Evolutionary conservation across 2,888 invertebrate genomes (phyloP), one percentile per base, ranked within the genome.

Genomic region (Pyrgus malvae): DNA sequence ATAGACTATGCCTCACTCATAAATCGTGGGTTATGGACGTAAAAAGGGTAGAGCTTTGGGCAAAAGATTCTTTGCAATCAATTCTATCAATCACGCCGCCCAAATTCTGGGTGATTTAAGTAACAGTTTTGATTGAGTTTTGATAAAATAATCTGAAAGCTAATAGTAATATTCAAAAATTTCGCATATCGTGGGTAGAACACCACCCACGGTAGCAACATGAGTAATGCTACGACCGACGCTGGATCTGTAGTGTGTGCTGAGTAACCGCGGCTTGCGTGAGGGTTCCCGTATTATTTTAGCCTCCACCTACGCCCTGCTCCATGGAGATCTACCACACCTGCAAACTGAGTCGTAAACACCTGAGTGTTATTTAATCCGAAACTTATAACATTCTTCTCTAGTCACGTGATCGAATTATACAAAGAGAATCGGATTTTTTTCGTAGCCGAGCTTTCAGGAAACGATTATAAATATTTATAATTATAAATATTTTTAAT

Each of bases 331-430:
- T 76, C 77, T 65, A 74, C 78, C 75, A 78, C 89, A 89, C 90
- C 90, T 88, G 89, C 78, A 68, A 50, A 51, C 42, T 21, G 51
- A 55, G 56, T 55, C 68, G 79, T 81, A 81, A 80, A 83, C 88
- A 89, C 88, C 85, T 87, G 83, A 80, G 65, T 64, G 79, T 83
- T 87, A 85, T 79, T 78, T 71, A 81, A 86, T 80, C 71, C 70
- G 59, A 61, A 69, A 72, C 74, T 58, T 62, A 66, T 66, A 71
- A 70, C 70, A 77, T 76, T 75, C 66, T 64, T 48, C 55, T 37
- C 48, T 8, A 17, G 48, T 35, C 50, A 40, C 40, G 54, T 49
- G 51, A 59, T 42, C 41, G 8, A 46, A 61, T 61, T 64, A 57
- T 60, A 67, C 65, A 9, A 35, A 11, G 16, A 8, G 35, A 35